Percentiles rank a stretch among this genome's conserved stretches.
Conservation (phyloP, 2,113 vertebrate genomes). For the Sardina pilchardus region DNA sequence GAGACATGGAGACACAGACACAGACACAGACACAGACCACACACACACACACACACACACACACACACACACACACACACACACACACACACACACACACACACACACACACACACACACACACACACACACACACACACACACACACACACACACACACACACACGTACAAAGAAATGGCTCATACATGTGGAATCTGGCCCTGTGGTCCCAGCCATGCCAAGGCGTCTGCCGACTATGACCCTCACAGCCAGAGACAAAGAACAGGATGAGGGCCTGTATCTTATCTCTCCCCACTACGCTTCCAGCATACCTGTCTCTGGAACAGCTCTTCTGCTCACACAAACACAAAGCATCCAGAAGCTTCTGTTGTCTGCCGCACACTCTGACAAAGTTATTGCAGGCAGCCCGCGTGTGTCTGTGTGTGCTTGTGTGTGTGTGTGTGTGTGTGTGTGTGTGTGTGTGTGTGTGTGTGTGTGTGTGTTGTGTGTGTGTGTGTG, state of each 20-base stretch:
- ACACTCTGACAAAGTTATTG: not conserved
- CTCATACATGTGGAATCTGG: not conserved
- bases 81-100: not conserved
- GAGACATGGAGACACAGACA: not conserved
- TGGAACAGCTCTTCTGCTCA: not conserved
- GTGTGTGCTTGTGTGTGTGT: not conserved
- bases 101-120: not conserved
- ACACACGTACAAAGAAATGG: not conserved
- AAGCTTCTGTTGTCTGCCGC: not conserved
- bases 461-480: too few species aligned
- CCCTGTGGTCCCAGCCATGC: not conserved
- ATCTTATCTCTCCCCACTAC: conserved; percentile 13
- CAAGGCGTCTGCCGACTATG: not conserved
- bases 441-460: not conserved
- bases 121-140: not conserved
- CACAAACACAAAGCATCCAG: not conserved
- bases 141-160: not conserved
- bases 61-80: not conserved
- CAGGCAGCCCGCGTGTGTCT: not conserved
- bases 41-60: not conserved
- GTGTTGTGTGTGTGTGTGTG: too few species aligned
- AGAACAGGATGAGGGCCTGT: not conserved
- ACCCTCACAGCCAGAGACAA: not conserved
- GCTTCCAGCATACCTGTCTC: not conserved
- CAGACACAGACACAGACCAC: not conserved